These are phyloP conservation scores for Danio rerio DNA, from an alignment of 2,113 vertebrate genomes.

Conservation along the genomic window GRCz12tu NC_133188.1:36082001-36082500, in stretches of 20 bases:
- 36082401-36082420: constrained; percentile 65
- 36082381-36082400: constrained; percentile 25
- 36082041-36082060: no score
- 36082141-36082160: no score
- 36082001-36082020: no score
- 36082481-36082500: constrained; percentile 55
- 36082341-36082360: not conserved
- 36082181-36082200: no score
- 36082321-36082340: not conserved
- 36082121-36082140: no score
- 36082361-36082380: constrained; percentile 5
- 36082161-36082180: no score
- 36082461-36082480: constrained; percentile 46
- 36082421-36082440: constrained; percentile 66
- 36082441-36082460: constrained; percentile 65
- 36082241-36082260: not conserved
- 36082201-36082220: no score
- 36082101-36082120: no score
- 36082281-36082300: not conserved
- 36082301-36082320: not conserved
- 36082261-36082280: not conserved
- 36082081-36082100: no score
- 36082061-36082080: no score
- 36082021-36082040: no score
- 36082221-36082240: not conserved